Percentiles rank a stretch among this genome's conserved stretches.
Evolutionary conservation across 2,888 invertebrate species (phyloP).

Genomic region (Eristalis pertinax): DNA sequence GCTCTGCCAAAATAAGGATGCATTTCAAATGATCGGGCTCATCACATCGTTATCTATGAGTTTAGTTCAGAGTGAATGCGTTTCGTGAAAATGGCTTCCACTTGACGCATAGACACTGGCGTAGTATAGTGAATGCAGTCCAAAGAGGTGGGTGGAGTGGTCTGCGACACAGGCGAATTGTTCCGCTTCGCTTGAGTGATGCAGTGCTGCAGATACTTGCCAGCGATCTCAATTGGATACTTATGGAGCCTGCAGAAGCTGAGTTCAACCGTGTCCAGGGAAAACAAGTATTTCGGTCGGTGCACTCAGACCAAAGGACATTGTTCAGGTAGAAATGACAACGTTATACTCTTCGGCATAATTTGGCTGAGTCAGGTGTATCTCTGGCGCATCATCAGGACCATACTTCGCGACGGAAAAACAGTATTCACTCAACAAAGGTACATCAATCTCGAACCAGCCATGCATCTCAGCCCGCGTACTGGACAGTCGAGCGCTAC

Average conservation of each 20-base stretch:
- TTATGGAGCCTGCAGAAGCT: constrained; percentile 34
- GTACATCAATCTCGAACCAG: constrained; percentile 65
- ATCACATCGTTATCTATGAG: neutral
- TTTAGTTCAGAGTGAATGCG: constrained; percentile 29
- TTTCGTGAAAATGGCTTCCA: constrained; percentile 24
- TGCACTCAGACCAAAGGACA: constrained; percentile 56
- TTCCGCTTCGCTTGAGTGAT: constrained; percentile 52
- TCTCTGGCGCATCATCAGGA: constrained; percentile 51
- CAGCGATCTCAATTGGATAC: constrained; percentile 48
- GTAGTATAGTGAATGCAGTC: constrained; percentile 32
- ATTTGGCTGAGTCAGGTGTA: constrained; percentile 22
- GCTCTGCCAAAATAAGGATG: constrained; percentile 3
- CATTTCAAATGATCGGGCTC: neutral
- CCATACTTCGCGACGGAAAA: constrained; percentile 32
- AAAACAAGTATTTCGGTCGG: constrained; percentile 45
- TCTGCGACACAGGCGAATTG: constrained; percentile 35
- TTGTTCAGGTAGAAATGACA: constrained; percentile 52
- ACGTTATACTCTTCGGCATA: constrained; percentile 43
- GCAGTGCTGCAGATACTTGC: constrained; percentile 65
- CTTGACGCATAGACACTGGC: constrained; percentile 25
- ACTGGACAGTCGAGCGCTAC: neutral
- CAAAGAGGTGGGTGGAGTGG: constrained; percentile 18
- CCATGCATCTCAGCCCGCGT: constrained; percentile 22
- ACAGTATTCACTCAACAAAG: constrained; percentile 56
- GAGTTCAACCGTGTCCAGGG: constrained; percentile 30